Evolutionary conservation across 2,113 vertebrate species (phyloP), one percentile per base, ranked within the genome.

Genomic region (Uropsilus gracilis): DNA sequence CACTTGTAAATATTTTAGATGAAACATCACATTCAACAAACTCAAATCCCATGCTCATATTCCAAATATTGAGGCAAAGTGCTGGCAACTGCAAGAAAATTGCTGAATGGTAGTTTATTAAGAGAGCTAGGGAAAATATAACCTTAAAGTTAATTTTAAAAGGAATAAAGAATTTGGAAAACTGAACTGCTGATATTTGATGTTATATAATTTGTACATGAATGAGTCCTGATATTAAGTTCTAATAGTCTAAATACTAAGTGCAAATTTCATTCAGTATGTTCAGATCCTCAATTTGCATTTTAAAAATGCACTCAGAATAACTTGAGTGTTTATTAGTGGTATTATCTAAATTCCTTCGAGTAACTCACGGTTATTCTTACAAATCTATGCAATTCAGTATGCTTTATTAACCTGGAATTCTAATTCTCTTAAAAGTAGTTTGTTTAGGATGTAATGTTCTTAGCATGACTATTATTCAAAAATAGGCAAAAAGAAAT

Each of bases 261-360:
- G 34, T 75, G 34, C 14, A 30, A 78, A 44, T 55, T 94, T 91
- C 86, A 92, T 84, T 97, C 66, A 64, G 26, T 39, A 78, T 59
- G 0, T 55, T 97, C 77, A 94, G 78, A 95, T 63, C 93, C 11
- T 68, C 73, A 71, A 42, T 89, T 50, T 96, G 78, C 95, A 90
- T 89, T 97, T 96, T 0, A 75, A 91, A 90, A 14, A 93, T 96
- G 53, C 34, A 32, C 82, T 96, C 85, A 93, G 93, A 86, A 89
- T 96, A 97, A 98, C 98, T 95, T 94, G 96, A 94, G 57, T 96
- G 64, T 55, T 50, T 95, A 89, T 95, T 98, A 96, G 78, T 97
- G 88, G 71, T 68, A 97, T 96, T 95, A 97, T 78, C 94, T 97
- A 97, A 97, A 90, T 95, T 76, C 16, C 3, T 30, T 93, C 96